phyloP scores from a whole-genome alignment of 2,888 invertebrate species.

The Mayetiola destructor region DNA sequence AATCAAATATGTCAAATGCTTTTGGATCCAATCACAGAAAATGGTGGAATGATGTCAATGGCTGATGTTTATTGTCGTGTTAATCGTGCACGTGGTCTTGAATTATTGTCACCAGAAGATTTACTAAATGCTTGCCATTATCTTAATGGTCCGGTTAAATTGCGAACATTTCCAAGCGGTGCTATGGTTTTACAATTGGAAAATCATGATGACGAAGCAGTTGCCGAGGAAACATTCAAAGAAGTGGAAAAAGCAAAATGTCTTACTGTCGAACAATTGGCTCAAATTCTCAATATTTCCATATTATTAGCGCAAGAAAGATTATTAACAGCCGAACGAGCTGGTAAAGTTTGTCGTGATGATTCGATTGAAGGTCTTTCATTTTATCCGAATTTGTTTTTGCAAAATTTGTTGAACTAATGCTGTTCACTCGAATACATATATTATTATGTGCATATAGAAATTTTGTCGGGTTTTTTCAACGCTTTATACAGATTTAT shows the following conservation, averaged over 20 bases:
- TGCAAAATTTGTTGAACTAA: slow-evolving; percentile 26
- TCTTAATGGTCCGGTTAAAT: slow-evolving; percentile 50
- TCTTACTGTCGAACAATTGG: slow-evolving; percentile 74
- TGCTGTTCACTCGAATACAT: neutral
- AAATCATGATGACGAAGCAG: slow-evolving; percentile 54
- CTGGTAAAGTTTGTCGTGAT: slow-evolving; percentile 81
- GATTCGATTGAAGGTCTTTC: slow-evolving; percentile 88
- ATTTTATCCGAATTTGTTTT: slow-evolving; percentile 85
- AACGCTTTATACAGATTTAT: no score
- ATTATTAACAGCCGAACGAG: slow-evolving; percentile 70
- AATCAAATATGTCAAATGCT: slow-evolving; percentile 74
- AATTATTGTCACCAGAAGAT: slow-evolving; percentile 94
- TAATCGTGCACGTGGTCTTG: slow-evolving; percentile 89
- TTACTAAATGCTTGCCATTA: slow-evolving; percentile 77
- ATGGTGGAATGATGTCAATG: slow-evolving; percentile 91
- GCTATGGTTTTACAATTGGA: slow-evolving; percentile 82
- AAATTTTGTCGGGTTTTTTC: neutral
- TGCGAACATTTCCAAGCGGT: slow-evolving; percentile 84
- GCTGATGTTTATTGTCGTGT: slow-evolving; percentile 95
- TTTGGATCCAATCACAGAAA: slow-evolving; percentile 65
- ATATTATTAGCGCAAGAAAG: slow-evolving; percentile 82
- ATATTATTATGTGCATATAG: no score
- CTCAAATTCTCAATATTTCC: slow-evolving; percentile 69
- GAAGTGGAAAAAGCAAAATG: slow-evolving; percentile 48
- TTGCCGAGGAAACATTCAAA: slow-evolving; percentile 50